Base-by-base conservation (phyloP, 2,888 invertebrate genomes). In the Bombylius major region DNA sequence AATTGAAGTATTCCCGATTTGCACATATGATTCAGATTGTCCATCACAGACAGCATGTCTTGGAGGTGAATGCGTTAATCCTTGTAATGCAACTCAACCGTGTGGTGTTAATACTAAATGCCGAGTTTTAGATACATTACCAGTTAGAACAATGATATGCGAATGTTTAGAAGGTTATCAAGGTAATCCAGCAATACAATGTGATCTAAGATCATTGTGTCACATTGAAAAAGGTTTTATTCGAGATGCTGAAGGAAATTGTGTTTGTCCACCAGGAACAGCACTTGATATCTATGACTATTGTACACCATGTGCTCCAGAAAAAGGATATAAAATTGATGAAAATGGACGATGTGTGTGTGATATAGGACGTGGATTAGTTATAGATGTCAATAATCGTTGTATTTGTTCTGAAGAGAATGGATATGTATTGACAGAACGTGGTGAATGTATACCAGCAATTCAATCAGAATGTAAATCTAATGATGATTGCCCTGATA, bases 121-220 rank as follows among this genome's bases (percentile, higher is more conserved):
- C 67, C 83, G 81, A 59, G 85, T 89, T 4, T 75, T 88, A 42
- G 87, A 92, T 67, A 90, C 92, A 0, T 76, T 83, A 52, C 90
- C 92, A 11, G 86, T 93, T 0, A 80, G 88, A 67, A 92, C 92
- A 9, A 88, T 93, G 87, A 82, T 89, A 59, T 94, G 93, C 67
- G 87, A 89, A 72, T 94, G 94, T 69, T 70, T 86, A 49, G 86
- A 87, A 44, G 92, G 91, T 59, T 91, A 86, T 69, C 84, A 84
- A 72, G 94, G 93, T 70, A 89, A 92, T 69, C 92, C 93, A 31
- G 84, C 89, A 9, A 79, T 86, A 11, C 83, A 86, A 67, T 94
- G 93, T 67, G 85, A 87, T 75, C 13, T 68, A 82, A 82, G 77
- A 58, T 77, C 79, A 13, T 68, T 79, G 51, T 87, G 87, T 66